Conservation (phyloP, 1,140 invertebrate species). For the Pseudomyrmex gracilis region DNA sequence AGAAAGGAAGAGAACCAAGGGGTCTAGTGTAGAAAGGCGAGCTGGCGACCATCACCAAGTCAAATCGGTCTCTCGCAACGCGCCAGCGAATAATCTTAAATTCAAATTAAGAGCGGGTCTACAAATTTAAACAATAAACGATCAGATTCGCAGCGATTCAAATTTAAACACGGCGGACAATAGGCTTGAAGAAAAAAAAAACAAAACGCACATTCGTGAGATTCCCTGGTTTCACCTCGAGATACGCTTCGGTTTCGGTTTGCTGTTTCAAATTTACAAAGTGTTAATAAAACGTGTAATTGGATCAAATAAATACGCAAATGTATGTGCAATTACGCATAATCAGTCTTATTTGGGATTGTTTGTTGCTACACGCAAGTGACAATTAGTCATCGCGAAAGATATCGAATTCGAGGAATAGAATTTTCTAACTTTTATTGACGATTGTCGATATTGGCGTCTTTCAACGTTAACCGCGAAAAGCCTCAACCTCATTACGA, state of each 20-base stretch:
- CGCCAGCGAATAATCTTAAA: constrained; percentile 83
- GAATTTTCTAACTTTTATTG: background rate
- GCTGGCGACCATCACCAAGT: constrained; percentile 82
- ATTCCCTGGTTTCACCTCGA: constrained; percentile 67
- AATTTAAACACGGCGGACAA: constrained; percentile 82
- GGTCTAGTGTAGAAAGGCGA: constrained; percentile 72
- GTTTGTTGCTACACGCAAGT: no score
- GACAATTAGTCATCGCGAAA: no score
- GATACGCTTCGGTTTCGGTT: constrained; percentile 52
- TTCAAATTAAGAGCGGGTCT: constrained; percentile 84
- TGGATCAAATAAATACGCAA: no score
- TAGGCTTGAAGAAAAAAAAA: constrained; percentile 60
- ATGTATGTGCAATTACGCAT: no score
- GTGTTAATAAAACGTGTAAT: constrained; percentile 2
- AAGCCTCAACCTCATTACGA: constrained; percentile 58
- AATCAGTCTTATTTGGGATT: no score
- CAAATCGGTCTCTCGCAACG: constrained; percentile 81
- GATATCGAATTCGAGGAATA: background rate
- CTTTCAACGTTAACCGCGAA: constrained; percentile 42
- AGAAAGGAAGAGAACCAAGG: constrained; percentile 31
- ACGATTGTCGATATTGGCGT: background rate
- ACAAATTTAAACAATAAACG: constrained; percentile 84
- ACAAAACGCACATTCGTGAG: constrained; percentile 63
- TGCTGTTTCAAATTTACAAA: background rate
- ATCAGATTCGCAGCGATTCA: constrained; percentile 83